Evolutionary conservation across 2,113 vertebrate species (phyloP).

Genomic region (Ahaetulla prasina): DNA sequence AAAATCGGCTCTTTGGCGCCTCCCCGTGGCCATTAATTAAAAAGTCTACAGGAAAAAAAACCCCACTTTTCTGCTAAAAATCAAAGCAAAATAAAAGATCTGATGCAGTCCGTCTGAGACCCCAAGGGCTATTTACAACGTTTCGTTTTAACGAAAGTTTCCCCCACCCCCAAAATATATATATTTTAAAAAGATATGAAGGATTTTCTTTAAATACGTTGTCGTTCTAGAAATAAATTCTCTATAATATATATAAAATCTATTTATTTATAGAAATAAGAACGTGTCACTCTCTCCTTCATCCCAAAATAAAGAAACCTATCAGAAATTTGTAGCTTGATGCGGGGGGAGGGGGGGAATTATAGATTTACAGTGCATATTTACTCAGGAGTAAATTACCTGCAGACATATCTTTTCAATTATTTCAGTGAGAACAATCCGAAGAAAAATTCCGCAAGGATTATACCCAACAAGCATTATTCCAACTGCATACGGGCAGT

Average conservation of each 20-base stretch:
- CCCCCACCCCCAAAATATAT: neutral
- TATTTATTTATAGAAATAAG: conserved; percentile 21
- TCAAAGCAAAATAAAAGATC: neutral
- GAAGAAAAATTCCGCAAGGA: neutral
- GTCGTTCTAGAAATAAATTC: conserved; percentile 32
- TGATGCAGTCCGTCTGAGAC: neutral
- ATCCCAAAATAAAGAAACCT: neutral
- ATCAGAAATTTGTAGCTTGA: neutral
- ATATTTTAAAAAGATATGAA: neutral
- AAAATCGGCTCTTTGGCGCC: neutral
- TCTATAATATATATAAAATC: conserved; percentile 12
- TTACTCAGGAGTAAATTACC: neutral
- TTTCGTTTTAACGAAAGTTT: neutral
- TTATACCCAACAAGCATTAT: neutral
- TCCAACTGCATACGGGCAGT: neutral
- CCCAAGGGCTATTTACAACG: neutral
- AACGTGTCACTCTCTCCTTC: neutral
- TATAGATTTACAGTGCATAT: neutral
- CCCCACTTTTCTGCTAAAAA: neutral
- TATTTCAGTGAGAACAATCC: neutral
- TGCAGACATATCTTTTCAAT: neutral
- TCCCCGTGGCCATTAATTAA: neutral
- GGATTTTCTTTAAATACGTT: conserved; percentile 8
- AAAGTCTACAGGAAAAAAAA: neutral
- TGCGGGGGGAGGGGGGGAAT: rapidly evolving